These are phyloP conservation scores for Petaurus breviceps DNA, from an alignment of 2,113 vertebrate species.

Conservation along the genomic window DNA sequence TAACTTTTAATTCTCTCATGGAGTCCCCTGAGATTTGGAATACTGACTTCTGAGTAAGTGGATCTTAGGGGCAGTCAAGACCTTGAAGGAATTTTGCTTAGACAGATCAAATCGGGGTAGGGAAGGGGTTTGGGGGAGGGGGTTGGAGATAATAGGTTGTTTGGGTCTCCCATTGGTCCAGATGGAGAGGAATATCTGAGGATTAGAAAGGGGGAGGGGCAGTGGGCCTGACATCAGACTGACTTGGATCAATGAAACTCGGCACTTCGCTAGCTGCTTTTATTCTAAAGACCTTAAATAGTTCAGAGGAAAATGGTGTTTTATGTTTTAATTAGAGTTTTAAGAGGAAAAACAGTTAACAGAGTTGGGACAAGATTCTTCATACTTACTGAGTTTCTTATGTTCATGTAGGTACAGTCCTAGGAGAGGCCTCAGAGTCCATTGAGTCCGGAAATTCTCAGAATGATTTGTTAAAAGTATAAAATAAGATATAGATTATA, in stretches of 20 bases:
- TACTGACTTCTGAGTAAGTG: background rate
- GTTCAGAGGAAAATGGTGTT: background rate
- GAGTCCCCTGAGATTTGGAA: background rate
- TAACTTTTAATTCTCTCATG: conserved; percentile 40
- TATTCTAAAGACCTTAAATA: background rate
- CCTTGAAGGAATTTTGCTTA: background rate
- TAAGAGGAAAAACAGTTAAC: background rate
- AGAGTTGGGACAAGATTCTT: background rate
- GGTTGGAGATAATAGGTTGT: background rate
- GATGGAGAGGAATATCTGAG: background rate
- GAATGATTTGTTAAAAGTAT: no score
- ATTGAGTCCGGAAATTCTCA: no score
- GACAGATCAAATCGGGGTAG: background rate
- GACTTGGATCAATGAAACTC: background rate
- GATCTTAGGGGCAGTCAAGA: background rate
- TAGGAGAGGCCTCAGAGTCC: background rate
- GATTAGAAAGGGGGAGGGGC: background rate
- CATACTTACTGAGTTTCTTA: background rate
- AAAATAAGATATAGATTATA: no score
- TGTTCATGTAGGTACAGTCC: background rate
- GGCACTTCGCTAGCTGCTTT: conserved; percentile 6
- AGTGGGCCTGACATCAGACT: background rate
- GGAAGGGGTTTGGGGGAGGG: no score
- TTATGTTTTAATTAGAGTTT: background rate
- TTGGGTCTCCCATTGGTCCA: background rate